These are phyloP conservation scores for Cosmopolites sordidus DNA, from an alignment of 2,888 invertebrate genomes.

Conservation along the genomic window DNA sequence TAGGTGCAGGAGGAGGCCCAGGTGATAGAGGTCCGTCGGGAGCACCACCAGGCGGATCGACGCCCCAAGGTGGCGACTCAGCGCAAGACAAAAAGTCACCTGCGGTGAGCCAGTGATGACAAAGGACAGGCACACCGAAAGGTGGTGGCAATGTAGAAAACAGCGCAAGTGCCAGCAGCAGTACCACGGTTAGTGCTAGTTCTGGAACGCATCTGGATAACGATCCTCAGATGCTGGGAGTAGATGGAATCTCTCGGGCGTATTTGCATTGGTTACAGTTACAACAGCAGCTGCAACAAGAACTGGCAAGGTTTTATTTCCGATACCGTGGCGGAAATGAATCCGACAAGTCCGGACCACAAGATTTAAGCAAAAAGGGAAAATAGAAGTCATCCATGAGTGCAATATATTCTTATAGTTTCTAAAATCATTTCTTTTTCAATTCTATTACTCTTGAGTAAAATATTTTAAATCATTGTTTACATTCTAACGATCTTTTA, in stretches of 20 bases:
- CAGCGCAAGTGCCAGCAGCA: neutral
- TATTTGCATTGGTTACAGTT: conserved; percentile 25
- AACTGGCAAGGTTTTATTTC: conserved; percentile 25
- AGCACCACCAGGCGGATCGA: conserved; percentile 42
- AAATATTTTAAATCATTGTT: too few relatives aligned
- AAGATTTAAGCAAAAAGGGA: conserved; percentile 24
- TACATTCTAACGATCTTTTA: too few relatives aligned
- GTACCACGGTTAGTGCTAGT: conserved; percentile 5
- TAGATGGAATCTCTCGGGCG: conserved; percentile 20
- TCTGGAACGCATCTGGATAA: neutral
- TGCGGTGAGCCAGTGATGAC: conserved; percentile 72
- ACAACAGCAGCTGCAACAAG: conserved; percentile 25
- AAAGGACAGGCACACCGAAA: conserved; percentile 29
- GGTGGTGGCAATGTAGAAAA: conserved; percentile 22
- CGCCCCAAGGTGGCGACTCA: conserved; percentile 63
- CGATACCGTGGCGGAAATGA: conserved; percentile 15
- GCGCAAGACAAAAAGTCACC: conserved; percentile 70
- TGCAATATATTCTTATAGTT: too few relatives aligned
- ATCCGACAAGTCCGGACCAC: conserved; percentile 11
- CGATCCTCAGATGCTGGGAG: conserved; percentile 8
- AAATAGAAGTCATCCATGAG: conserved; percentile 6
- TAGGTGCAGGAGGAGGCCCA: conserved; percentile 51
- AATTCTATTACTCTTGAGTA: too few relatives aligned
- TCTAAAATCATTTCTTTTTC: too few relatives aligned
- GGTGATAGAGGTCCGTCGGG: conserved; percentile 49